phyloP scores from a whole-genome alignment of 2,113 vertebrate species.

The Callorhinus ursinus region DNA sequence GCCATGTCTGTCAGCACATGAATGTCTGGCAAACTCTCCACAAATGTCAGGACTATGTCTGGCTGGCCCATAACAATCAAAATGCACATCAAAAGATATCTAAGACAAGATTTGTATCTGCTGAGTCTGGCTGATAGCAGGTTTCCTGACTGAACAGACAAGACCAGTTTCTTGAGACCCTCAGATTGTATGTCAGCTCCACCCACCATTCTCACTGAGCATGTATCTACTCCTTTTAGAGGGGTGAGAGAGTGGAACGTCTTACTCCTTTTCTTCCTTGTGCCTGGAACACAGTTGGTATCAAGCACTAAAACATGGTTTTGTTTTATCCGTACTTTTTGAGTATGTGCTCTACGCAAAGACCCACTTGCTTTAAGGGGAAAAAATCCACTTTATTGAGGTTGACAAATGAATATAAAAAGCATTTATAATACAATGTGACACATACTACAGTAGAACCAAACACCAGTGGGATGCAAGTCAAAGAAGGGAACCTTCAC shows the following conservation, averaged over 20 bases:
- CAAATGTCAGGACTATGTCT: background rate
- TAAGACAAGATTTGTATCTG: background rate
- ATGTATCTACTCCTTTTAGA: background rate
- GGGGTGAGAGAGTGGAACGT: background rate
- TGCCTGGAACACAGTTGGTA: background rate
- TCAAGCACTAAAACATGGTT: background rate
- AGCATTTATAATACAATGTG: background rate
- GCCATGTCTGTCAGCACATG: background rate
- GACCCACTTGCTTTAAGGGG: background rate
- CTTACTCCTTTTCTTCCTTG: background rate
- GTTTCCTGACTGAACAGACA: background rate
- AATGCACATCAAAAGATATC: background rate
- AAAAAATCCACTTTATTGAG: background rate
- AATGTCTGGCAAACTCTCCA: background rate
- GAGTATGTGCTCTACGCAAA: background rate
- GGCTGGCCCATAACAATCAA: background rate
- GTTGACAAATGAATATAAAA: background rate
- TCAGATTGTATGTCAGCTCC: background rate
- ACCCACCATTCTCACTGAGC: too few species aligned
- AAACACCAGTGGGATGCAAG: background rate
- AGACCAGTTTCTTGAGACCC: background rate
- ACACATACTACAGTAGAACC: background rate
- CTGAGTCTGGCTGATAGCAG: background rate
- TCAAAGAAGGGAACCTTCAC: background rate
- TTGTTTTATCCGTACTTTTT: background rate